A percentile compares a stretch with the other conserved stretches of the same genome.
Evolutionary conservation across 2,113 vertebrate genomes (phyloP).

Genomic region (Mohoua ochrocephala): DNA sequence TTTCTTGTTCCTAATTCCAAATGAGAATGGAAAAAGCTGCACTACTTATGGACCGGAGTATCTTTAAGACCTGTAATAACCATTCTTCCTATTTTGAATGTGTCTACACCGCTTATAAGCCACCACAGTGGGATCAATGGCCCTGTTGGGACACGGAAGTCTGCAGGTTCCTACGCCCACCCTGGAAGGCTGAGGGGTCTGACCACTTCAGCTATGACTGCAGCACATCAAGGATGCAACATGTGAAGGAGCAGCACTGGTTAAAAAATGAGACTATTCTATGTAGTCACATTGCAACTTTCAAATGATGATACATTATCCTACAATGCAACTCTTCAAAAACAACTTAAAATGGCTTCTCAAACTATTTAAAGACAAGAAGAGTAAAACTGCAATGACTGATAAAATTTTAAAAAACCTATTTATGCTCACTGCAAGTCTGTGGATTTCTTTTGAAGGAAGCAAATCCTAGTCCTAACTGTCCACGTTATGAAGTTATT

Average conservation of each 20-base stretch:
- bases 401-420: background rate
- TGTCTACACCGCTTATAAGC: background rate
- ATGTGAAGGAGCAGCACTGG: background rate
- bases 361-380: background rate
- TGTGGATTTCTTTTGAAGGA: background rate
- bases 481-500: background rate
- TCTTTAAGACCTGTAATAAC: background rate
- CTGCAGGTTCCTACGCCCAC: background rate
- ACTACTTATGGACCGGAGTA: background rate
- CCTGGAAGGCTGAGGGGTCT: background rate
- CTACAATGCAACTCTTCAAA: background rate
- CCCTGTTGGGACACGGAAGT: background rate
- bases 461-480: background rate
- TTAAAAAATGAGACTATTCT: background rate
- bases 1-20: background rate
- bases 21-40: background rate
- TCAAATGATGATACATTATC: background rate
- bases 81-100: background rate
- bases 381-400: background rate
- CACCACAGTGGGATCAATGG: background rate
- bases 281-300: background rate
- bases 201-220: background rate
- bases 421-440: background rate
- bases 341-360: background rate
- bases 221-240: background rate